Evolutionary conservation across 2,888 invertebrate genomes (phyloP), one percentile per base, ranked within the genome.

Genomic region (Agonopterix subpropinquella): DNA sequence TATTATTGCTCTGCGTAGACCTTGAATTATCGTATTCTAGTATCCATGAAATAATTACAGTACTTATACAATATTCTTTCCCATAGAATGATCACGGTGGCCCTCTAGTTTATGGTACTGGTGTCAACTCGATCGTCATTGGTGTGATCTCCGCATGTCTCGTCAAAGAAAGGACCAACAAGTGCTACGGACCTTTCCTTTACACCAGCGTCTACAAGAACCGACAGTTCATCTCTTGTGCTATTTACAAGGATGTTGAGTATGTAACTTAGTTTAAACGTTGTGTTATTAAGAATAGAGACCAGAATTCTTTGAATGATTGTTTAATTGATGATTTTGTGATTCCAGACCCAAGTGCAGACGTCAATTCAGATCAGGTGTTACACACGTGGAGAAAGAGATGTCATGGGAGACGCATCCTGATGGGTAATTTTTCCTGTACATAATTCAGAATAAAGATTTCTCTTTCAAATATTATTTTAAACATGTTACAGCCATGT

Each of bases 151-250:
- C 85, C 0, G 85, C 85, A 0, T 84, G 83, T 43, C 74, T 82
- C 5, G 82, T 83, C 9, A 81, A 81, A 49, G 85, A 83, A 53
- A 64, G 79, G 4, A 62, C 66, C 11, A 83, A 83, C 54, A 81
- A 82, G 52, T 86, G 85, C 57, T 80, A 83, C 54, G 85, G 85
- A 0, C 85, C 85, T 0, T 86, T 85, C 65, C 70, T 86, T 1
- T 85, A 84, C 51, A 86, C 85, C 36, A 84, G 83, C 57, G 54
- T 86, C 47, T 86, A 61, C 47, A 84, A 82, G 55, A 84, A 86
- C 52, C 64, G 82, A 8, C 80, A 82, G 58, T 81, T 85, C 47
- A 80, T 86, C 15, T 80, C 80, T 1, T 86, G 85, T 49, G 72
- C 84, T 18, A 77, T 86, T 36, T 80, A 70, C 47, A 86, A 86